Evolutionary conservation across 2,888 invertebrate genomes (phyloP).

Genomic region (Macrophya annulata): DNA sequence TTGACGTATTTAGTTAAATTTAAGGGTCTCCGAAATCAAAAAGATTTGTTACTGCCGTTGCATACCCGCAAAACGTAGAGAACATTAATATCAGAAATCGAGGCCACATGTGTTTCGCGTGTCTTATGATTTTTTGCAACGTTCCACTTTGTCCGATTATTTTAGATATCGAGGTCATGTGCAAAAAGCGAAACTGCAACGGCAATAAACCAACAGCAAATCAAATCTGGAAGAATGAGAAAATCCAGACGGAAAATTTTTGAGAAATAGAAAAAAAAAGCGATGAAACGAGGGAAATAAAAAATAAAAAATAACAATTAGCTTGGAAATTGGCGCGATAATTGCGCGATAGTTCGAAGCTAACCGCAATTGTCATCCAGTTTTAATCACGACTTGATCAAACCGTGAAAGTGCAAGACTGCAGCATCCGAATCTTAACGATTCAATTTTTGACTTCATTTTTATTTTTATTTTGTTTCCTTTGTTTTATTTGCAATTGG

Average conservation of each 20-base stretch:
- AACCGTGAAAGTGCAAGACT: not conserved
- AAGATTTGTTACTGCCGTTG: conserved; percentile 13
- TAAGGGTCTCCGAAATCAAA: conserved; percentile 31
- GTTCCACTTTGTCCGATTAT: conserved; percentile 62
- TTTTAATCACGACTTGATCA: not conserved
- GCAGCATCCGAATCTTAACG: not conserved
- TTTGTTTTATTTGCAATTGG: not conserved
- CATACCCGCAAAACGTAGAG: conserved; percentile 50
- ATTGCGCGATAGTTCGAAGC: not conserved
- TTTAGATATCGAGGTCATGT: conserved; percentile 66
- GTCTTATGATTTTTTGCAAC: conserved; percentile 41
- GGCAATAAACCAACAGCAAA: not conserved
- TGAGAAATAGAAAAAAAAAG: not conserved
- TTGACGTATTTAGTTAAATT: conserved; percentile 44
- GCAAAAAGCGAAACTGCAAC: conserved; percentile 35
- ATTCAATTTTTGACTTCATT: not conserved
- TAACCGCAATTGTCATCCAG: not conserved
- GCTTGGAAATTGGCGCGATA: not conserved
- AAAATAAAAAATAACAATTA: not conserved
- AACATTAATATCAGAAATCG: conserved; percentile 63
- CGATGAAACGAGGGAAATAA: not conserved
- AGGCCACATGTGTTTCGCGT: conserved; percentile 64
- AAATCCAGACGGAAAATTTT: not conserved
- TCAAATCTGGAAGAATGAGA: not conserved
- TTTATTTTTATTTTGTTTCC: not conserved